Percentiles rank a stretch among this genome's conserved stretches.
phyloP scores from a whole-genome alignment of 2,888 invertebrate species.

The Cheilosia grossa region DNA sequence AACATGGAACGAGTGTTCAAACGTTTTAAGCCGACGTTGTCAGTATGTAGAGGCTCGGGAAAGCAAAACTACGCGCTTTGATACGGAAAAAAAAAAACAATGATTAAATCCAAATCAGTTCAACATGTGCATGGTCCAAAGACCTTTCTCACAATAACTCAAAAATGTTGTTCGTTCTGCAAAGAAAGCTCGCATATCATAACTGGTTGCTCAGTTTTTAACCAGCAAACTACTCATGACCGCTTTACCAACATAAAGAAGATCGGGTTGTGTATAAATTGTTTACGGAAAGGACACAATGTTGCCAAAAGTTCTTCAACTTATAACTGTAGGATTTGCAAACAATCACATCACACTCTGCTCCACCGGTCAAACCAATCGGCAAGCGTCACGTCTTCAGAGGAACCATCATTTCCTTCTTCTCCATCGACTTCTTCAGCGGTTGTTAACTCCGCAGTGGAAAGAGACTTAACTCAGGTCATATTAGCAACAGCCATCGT shows the following conservation, averaged over 20 bases:
- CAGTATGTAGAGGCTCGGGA: constrained; percentile 13
- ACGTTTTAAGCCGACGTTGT: not conserved
- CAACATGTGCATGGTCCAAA: not conserved
- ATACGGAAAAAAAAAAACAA: not conserved
- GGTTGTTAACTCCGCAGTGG: not conserved
- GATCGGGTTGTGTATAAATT: constrained; percentile 59
- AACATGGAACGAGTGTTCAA: too few relatives aligned
- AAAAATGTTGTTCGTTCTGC: constrained; percentile 26
- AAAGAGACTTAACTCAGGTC: constrained; percentile 7
- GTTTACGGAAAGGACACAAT: constrained; percentile 51
- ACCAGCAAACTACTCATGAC: constrained; percentile 4
- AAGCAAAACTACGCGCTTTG: not conserved
- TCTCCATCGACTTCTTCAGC: not conserved
- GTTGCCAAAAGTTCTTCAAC: constrained; percentile 42
- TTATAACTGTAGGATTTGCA: constrained; percentile 35
- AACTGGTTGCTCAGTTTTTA: constrained; percentile 34
- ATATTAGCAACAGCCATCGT: constrained; percentile 71
- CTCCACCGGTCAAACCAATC: not conserved
- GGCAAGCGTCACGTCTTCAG: not conserved
- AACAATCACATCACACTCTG: not conserved
- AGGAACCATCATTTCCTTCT: not conserved
- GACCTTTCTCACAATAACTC: constrained; percentile 14
- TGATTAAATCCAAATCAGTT: not conserved
- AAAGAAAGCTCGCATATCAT: constrained; percentile 37
- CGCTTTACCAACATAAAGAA: constrained; percentile 45